Conservation (phyloP, 2,113 vertebrate genomes). For the Sinocyclocheilus rhinocerous region DNA sequence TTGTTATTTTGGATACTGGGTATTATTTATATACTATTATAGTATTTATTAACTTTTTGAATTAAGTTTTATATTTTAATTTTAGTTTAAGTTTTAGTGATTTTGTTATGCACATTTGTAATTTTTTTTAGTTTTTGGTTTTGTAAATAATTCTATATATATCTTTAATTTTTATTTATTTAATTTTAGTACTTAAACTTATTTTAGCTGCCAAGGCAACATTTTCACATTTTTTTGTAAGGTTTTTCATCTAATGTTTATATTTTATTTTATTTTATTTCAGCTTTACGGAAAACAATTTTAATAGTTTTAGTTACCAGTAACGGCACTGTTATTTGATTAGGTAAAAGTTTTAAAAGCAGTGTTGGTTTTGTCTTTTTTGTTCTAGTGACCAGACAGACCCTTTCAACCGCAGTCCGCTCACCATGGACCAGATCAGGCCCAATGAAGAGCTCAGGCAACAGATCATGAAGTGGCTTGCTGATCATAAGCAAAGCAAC, state of each 20-base stretch:
- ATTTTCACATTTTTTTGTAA: too few species aligned
- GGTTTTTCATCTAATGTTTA: not conserved
- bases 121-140: too few species aligned
- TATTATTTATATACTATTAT: not conserved
- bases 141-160: not conserved
- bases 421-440: constrained; percentile 99
- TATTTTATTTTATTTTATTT: not conserved
- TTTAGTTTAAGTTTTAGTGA: not conserved
- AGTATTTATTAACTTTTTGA: not conserved
- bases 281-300: not conserved
- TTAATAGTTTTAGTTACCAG: not conserved
- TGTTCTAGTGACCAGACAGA: constrained; percentile 93
- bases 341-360: not conserved
- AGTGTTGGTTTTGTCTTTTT: constrained; percentile 23
- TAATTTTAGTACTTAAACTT: not conserved
- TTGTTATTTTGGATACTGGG: not conserved
- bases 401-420: constrained; percentile 97
- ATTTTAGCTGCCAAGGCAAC: not conserved
- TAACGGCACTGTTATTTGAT: not conserved
- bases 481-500: constrained; percentile 85
- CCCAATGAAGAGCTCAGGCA: constrained; percentile 95
- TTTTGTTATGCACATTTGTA: not conserved
- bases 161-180: not conserved
- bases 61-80: not conserved
- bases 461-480: constrained; percentile 91